Evolutionary conservation across 2,888 invertebrate species (phyloP).

Genomic region (Mythimna impura): DNA sequence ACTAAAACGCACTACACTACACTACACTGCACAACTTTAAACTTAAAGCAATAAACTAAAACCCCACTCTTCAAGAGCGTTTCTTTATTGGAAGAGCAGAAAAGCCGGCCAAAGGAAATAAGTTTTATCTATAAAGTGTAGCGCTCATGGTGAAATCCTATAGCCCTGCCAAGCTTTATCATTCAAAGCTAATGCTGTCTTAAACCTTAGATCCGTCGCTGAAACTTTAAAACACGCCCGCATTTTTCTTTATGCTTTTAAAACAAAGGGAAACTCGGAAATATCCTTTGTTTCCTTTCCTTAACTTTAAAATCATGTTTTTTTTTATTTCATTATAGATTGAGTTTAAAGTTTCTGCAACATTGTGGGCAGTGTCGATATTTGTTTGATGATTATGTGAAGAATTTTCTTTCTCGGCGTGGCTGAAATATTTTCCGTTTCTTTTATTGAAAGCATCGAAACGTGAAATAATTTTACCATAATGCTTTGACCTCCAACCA

Average conservation of each 20-base stretch:
- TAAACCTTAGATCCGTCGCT: constrained; percentile 71
- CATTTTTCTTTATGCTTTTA: constrained; percentile 68
- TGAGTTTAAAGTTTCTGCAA: not conserved
- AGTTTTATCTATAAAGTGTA: constrained; percentile 58
- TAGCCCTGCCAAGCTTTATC: constrained; percentile 68
- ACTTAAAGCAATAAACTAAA: constrained; percentile 13
- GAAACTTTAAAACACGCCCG: constrained; percentile 74
- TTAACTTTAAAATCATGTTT: constrained; percentile 53
- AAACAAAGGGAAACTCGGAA: constrained; percentile 65
- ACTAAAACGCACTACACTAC: not conserved
- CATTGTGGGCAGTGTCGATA: not conserved
- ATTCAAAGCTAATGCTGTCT: constrained; percentile 65
- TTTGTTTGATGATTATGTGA: not conserved
- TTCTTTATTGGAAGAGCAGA: constrained; percentile 12
- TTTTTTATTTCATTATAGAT: constrained; percentile 33
- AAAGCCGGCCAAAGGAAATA: constrained; percentile 49
- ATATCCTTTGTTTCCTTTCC: constrained; percentile 58
- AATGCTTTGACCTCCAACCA: not conserved
- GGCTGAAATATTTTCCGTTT: not conserved
- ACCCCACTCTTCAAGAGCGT: constrained; percentile 17
- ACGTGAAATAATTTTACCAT: not conserved
- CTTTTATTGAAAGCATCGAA: not conserved
- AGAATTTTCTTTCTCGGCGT: not conserved
- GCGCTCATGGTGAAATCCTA: constrained; percentile 61
- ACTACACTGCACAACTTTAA: constrained; percentile 3